Percentiles rank a stretch among this genome's conserved stretches.
Evolutionary conservation across 2,888 invertebrate species (phyloP).

Genomic region (Drosophila diplacantha): DNA sequence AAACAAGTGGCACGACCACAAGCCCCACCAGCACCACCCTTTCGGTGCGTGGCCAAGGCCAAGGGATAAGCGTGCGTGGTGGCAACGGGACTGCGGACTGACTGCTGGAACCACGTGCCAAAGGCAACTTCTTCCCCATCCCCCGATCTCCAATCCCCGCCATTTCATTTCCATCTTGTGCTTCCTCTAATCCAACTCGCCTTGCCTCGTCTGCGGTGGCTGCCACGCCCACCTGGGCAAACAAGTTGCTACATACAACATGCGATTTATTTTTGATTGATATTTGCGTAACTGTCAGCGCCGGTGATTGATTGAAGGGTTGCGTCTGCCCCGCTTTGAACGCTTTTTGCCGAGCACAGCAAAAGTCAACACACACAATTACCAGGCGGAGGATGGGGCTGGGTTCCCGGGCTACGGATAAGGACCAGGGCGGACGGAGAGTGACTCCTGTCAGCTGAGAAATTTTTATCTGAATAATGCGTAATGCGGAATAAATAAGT

Average conservation of each 20-base stretch:
- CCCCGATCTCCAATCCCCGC: constrained; percentile 5
- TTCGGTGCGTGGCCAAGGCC: constrained; percentile 10
- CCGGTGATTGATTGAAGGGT: constrained; percentile 69
- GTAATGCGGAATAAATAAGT: constrained; percentile 69
- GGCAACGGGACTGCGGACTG: constrained; percentile 12
- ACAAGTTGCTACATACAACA: constrained; percentile 63
- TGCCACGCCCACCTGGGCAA: constrained; percentile 63
- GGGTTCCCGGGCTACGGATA: not conserved
- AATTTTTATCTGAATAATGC: constrained; percentile 59
- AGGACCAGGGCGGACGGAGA: not conserved
- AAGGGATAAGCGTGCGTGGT: constrained; percentile 14
- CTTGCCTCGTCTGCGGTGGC: constrained; percentile 26
- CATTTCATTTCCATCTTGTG: constrained; percentile 21
- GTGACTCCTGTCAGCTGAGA: constrained; percentile 38
- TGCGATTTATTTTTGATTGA: constrained; percentile 72
- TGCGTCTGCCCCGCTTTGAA: constrained; percentile 20
- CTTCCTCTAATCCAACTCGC: constrained; percentile 26
- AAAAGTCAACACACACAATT: constrained; percentile 46
- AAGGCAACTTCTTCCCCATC: constrained; percentile 8
- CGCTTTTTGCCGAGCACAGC: constrained; percentile 35
- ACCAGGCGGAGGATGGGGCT: constrained; percentile 4
- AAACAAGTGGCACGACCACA: too few species aligned
- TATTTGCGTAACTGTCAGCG: constrained; percentile 71
- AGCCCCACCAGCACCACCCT: not conserved
- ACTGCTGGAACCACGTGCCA: constrained; percentile 29